Base-by-base conservation (phyloP, 2,113 vertebrate genomes). In the Pterocles burchelli region DNA sequence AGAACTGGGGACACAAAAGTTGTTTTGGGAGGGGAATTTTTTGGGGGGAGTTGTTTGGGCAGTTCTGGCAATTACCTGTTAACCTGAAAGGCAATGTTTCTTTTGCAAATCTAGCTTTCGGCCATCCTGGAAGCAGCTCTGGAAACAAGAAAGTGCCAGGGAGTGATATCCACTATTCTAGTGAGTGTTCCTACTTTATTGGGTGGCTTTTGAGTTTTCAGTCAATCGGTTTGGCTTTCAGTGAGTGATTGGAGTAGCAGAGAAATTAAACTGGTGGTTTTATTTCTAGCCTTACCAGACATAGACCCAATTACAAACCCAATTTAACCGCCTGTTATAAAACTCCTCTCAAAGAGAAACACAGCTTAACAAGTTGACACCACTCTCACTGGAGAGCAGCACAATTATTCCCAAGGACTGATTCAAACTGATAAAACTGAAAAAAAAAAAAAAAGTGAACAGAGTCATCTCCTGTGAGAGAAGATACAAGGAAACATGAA, bases 101-200 rank as follows among this genome's bases (percentile, higher is more conserved):
- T 94, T 96, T 89, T 82, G 65, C 78, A 67, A 12, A 58, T 63
- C 21, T 46, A 97, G 80, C 8, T 74, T 57, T 21, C 68, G 86
- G 17, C 49, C 85, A 33, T 22, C 34, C 46, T 57, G 79, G 54
- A 85, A 94, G 34, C 66, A 87, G 33, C 26, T 55, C 67, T 67
- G 94, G 76, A 90, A 87, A 84, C n/a, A 24, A 85, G 34, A 81
- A 77, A 6, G 6, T 41, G 16, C 21, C 76, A 17, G 85, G 41
- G 65, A 77, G 26, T 34, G 90, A 26, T 25, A 26, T 52, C 17
- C 95, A 51, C 57, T 98, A 97, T 85, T 98, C 97, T 34, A 97
- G 98, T 98, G 90, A 98, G 98, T 98, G 7, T n/a, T 82, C 54
- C 46, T 90, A 22, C 45, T 95, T 95, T 36, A 31, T 63, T 85